Percentiles rank a stretch among this genome's conserved stretches.
These are phyloP conservation scores for Cepaea hortensis DNA, from an alignment of 2,888 invertebrate species.

Conservation along the genomic window DNA sequence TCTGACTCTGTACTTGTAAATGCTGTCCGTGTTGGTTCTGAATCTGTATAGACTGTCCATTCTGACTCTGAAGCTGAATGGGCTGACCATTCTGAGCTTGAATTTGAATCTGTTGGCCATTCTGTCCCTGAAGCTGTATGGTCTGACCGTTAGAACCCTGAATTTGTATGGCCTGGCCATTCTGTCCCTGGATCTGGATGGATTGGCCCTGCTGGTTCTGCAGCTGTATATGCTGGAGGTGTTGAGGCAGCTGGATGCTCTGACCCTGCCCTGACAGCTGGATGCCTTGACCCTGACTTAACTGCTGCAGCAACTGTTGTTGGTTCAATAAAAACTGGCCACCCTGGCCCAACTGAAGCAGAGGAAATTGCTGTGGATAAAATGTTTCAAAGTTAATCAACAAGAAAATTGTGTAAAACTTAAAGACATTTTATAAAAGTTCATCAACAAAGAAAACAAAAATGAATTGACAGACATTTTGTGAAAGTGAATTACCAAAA, in stretches of 20 bases:
- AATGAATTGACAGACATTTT: no score
- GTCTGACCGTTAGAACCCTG: conserved; percentile 63
- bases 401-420: background rate
- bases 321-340: conserved; percentile 49
- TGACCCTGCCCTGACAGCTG: conserved; percentile 47
- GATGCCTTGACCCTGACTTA: conserved; percentile 42
- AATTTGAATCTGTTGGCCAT: conserved; percentile 49
- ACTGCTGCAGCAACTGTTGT: conserved; percentile 43
- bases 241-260: conserved; percentile 49
- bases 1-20: conserved; percentile 50
- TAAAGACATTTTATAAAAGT: background rate
- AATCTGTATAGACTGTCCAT: conserved; percentile 77
- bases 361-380: conserved; percentile 39
- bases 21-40: conserved; percentile 71
- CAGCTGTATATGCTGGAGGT: conserved; percentile 53
- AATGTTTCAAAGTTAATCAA: background rate
- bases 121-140: conserved; percentile 78
- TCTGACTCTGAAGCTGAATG: conserved; percentile 53
- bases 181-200: conserved; percentile 82
- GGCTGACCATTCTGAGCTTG: conserved; percentile 50
- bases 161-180: conserved; percentile 51
- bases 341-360: conserved; percentile 43
- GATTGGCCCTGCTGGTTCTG: conserved; percentile 77
- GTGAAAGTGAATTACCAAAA: no score
- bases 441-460: no score